phyloP scores from a whole-genome alignment of 2,888 invertebrate species.

The Lycophotia porphyrea region DNA sequence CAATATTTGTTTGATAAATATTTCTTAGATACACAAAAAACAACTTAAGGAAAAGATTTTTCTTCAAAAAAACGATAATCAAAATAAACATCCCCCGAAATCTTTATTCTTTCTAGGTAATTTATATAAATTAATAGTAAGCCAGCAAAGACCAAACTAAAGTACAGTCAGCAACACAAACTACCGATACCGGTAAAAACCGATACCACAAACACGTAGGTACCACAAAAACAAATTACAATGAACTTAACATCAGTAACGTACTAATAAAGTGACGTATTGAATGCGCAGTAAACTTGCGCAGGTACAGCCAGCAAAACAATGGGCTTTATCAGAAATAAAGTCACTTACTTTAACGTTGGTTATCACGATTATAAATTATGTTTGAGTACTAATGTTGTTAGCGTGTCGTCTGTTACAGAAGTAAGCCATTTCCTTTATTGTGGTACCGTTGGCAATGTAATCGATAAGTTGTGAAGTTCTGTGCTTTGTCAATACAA shows the following conservation, averaged over 20 bases:
- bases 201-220: constrained; percentile 56
- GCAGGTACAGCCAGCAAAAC: constrained; percentile 63
- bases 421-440: constrained; percentile 56
- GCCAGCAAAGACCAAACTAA: constrained; percentile 6
- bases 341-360: constrained; percentile 57
- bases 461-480: constrained; percentile 1
- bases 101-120: not conserved
- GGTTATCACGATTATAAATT: constrained; percentile 63
- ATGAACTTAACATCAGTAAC: constrained; percentile 73
- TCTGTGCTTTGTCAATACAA: not conserved
- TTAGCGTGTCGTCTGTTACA: constrained; percentile 49
- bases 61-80: not conserved
- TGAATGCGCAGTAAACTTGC: constrained; percentile 71
- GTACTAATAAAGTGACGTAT: constrained; percentile 75
- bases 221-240: constrained; percentile 74
- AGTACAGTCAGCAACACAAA: constrained; percentile 65
- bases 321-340: constrained; percentile 61
- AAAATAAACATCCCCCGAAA: not conserved
- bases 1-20: not conserved
- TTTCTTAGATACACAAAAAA: not conserved
- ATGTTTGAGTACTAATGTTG: constrained; percentile 59
- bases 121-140: not conserved
- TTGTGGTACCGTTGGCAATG: constrained; percentile 41
- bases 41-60: not conserved
- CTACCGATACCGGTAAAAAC: constrained; percentile 21